Evolutionary conservation across 2,113 vertebrate species (phyloP).

Genomic region (Numenius arquata): DNA sequence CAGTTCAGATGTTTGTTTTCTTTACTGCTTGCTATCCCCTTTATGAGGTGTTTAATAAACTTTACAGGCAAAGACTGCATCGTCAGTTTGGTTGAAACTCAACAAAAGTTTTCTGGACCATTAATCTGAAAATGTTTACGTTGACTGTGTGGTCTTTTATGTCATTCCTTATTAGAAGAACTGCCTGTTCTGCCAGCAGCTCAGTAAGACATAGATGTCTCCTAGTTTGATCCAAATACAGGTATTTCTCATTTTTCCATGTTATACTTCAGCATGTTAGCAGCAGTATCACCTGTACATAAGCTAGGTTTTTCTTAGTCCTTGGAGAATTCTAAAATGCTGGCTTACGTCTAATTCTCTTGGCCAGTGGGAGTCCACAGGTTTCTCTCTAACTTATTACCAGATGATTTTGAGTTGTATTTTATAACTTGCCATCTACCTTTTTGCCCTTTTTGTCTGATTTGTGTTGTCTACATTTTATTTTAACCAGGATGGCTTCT

Average conservation of each 20-base stretch:
- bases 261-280: not conserved
- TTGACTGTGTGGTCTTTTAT: not conserved
- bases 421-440: not conserved
- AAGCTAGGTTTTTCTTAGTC: not conserved
- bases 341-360: not conserved
- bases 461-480: not conserved
- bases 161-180: not conserved
- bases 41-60: not conserved
- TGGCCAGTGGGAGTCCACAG: not conserved
- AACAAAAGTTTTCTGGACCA: not conserved
- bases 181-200: not conserved
- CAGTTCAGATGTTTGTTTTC: not conserved
- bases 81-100: not conserved
- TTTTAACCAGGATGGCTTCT: not conserved
- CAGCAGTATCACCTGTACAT: not conserved
- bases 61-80: not conserved
- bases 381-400: not conserved
- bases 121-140: not conserved
- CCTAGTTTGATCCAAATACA: not conserved
- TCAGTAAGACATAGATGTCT: not conserved
- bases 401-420: not conserved
- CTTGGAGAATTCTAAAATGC: not conserved
- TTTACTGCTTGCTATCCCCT: not conserved
- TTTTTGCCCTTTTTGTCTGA: not conserved
- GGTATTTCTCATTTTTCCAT: not conserved